Evolutionary conservation across 2,113 vertebrate genomes (phyloP).

Genomic region (Antechinus stuartii): DNA sequence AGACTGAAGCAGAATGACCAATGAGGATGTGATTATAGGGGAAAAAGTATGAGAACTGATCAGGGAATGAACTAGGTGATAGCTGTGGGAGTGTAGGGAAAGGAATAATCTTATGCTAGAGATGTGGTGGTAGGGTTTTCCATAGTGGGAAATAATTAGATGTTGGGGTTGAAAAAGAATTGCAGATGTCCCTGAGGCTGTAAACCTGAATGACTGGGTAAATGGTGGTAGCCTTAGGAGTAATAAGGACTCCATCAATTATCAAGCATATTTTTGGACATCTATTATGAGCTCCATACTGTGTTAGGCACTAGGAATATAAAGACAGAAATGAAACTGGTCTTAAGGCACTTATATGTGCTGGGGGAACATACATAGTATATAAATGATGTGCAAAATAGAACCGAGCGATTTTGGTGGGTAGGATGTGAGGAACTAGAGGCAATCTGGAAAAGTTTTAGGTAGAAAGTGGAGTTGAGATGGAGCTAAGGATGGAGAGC

Average conservation of each 20-base stretch:
- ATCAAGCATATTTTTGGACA: not conserved
- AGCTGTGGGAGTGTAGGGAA: not conserved
- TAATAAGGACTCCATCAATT: not conserved
- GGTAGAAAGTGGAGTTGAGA: not conserved
- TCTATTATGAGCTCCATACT: not conserved
- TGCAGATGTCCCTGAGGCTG: not conserved
- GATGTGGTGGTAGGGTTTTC: not conserved
- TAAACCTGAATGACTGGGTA: not conserved
- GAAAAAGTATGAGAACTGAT: not conserved
- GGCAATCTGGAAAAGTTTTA: not conserved
- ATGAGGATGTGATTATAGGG: not conserved
- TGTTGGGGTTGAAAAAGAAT: not conserved
- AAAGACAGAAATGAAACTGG: not conserved
- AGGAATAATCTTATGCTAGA: not conserved
- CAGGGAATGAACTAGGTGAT: not conserved
- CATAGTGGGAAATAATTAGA: not conserved
- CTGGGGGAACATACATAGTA: not conserved
- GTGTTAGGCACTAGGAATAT: not conserved
- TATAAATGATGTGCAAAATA: not conserved
- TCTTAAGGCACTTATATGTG: not conserved
- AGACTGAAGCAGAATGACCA: not conserved
- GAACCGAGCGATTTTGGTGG: not conserved
- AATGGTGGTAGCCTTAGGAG: not conserved
- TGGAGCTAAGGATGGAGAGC: not conserved
- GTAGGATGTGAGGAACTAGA: not conserved